These are phyloP conservation scores for Byasa hedistus DNA, from an alignment of 2,888 invertebrate genomes.

Conservation along the genomic window DNA sequence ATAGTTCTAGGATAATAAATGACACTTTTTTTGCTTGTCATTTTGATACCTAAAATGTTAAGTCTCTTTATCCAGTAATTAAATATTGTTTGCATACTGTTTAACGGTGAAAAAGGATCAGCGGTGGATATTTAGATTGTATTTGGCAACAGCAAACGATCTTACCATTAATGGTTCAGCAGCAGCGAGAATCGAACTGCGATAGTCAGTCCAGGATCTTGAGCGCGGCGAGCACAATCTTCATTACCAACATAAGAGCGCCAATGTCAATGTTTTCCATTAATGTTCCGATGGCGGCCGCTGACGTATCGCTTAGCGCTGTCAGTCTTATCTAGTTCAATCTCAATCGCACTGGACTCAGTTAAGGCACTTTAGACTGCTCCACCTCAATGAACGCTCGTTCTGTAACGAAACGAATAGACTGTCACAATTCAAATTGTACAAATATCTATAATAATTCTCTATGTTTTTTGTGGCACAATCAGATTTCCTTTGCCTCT, in stretches of 20 bases:
- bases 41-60: no score
- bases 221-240: constrained; percentile 31
- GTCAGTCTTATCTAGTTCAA: constrained; percentile 29
- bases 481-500: no score
- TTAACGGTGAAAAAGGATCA: no score
- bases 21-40: no score
- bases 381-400: constrained; percentile 14
- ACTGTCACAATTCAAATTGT: constrained; percentile 4
- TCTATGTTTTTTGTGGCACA: no score
- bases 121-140: no score
- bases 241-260: constrained; percentile 37
- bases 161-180: constrained; percentile 40
- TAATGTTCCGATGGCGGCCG: constrained; percentile 32
- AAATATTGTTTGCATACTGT: no score
- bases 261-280: constrained; percentile 38
- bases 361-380: constrained; percentile 27
- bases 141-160: neutral
- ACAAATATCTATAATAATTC: no score
- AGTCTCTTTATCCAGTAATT: no score
- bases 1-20: no score
- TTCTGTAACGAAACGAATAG: constrained; percentile 33
- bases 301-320: constrained; percentile 30
- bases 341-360: constrained; percentile 33
- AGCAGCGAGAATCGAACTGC: constrained; percentile 29
- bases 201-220: constrained; percentile 35